phyloP scores from a whole-genome alignment of 2,113 vertebrate genomes.

The Heterotis niloticus region DNA sequence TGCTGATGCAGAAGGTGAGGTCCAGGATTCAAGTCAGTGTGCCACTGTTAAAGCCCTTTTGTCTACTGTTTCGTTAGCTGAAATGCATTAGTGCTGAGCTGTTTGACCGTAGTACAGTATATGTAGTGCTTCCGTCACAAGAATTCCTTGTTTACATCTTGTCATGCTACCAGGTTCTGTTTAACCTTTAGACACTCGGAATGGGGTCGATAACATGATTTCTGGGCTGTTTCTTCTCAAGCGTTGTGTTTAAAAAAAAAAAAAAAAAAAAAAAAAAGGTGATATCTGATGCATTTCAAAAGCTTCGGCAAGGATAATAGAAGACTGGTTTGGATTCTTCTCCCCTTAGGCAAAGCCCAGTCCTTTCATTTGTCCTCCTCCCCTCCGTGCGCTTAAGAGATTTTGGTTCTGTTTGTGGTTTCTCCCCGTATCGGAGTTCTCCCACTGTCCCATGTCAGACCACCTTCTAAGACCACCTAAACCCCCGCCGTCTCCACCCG shows the following conservation, averaged over 20 bases:
- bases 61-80: background rate
- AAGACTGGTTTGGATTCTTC: conserved; percentile 72
- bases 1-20: too few species aligned
- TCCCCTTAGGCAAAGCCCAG: conserved; percentile 52
- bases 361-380: conserved; percentile 70
- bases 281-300: conserved; percentile 70
- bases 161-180: background rate
- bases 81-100: background rate
- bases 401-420: conserved; percentile 73
- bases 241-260: conserved; percentile 18
- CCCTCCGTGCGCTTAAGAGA: conserved; percentile 71
- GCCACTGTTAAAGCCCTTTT: too few species aligned
- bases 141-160: background rate
- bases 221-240: background rate
- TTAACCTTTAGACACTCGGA: background rate
- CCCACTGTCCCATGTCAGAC: conserved; percentile 67
- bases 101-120: background rate
- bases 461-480: conserved; percentile 73
- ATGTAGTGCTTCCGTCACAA: background rate
- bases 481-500: conserved; percentile 59
- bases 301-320: conserved; percentile 73
- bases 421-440: conserved; percentile 66
- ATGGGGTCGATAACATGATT: background rate
- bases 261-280: conserved; percentile 34
- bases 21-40: too few species aligned